Evolutionary conservation across 2,797 vertebrate genomes (phyloP), one percentile per base, ranked within the genome.

Genomic region (Tiaroga cobitis): DNA sequence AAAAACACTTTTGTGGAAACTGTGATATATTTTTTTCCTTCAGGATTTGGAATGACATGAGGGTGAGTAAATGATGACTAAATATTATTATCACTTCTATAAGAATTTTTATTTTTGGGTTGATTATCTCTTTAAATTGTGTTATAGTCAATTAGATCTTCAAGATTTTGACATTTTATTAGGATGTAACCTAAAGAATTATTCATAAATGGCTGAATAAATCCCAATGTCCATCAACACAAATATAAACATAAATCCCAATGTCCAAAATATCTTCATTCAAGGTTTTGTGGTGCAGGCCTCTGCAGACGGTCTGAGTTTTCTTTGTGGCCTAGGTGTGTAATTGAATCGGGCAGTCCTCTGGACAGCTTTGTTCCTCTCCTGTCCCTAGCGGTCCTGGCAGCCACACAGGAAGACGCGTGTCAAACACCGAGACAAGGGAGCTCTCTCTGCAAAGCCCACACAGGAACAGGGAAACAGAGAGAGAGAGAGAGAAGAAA

Each of bases 381-480:
- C 89, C 90, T 89, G 90, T 90, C 63, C 91, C 92, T 90, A 76
- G 85, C 72, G 87, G 73, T 89, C 78, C 79, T 88, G 87, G 90
- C 89, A 77, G 88, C 92, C 92, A 88, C 89, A 91, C 89, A 92
- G 91, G 90, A 92, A 94, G 91, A 85, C 4, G 0, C 90, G 87
- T 92, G 91, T 92, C 92, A 92, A 93, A 93, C 89, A 92, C 86
- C 86, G 87, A 91, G 18, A 78, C 90, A 92, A 90, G 84, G 90
- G 87, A 76, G 41, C 84, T 77, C 77, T 86, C 81, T 74, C 69
- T 86, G 82, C 59, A 8, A 24, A 18, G 89, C 77, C 78, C 88
- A 77, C 85, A 81, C 80, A 84, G 81, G 75, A 83, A 61, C 26
- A 65, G n/a, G 21, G 59, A 80, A 29, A 54, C n/a, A 54, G 67